Percentiles rank a stretch among this genome's conserved stretches.
Conservation (phyloP, 2,888 invertebrate species). For the Cataglyphis albicans region DNA sequence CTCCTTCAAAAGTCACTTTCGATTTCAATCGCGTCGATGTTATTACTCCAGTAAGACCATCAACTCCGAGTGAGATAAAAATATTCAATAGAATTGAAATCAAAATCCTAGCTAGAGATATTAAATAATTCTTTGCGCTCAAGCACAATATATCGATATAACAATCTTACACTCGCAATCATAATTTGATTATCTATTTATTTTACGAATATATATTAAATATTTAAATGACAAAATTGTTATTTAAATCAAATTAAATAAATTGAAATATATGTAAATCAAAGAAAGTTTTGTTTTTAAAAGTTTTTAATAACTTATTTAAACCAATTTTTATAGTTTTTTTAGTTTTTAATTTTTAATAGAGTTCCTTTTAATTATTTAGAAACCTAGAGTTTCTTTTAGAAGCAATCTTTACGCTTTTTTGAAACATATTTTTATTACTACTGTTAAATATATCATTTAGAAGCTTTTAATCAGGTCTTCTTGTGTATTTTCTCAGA, state of each 20-base stretch:
- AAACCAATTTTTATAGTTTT: background rate
- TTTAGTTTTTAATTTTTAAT: background rate
- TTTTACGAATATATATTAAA: background rate
- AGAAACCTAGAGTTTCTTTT: background rate
- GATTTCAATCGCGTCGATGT: constrained; percentile 5
- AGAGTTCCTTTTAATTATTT: background rate
- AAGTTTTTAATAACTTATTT: background rate
- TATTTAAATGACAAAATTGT: background rate
- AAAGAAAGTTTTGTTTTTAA: background rate
- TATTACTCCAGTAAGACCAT: constrained; percentile 12
- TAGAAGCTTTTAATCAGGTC: background rate
- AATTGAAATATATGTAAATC: background rate
- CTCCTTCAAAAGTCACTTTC: constrained; percentile 33
- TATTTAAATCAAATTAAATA: background rate
- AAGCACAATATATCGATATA: background rate
- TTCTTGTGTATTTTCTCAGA: background rate
- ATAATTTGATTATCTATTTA: background rate
- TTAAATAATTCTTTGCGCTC: background rate
- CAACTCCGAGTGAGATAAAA: background rate
- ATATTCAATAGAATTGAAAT: constrained; percentile 15
- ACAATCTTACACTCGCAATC: background rate
- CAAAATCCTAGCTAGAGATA: background rate
- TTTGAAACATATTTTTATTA: background rate
- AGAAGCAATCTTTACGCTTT: background rate
- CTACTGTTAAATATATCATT: constrained; percentile 6